phyloP scores from a whole-genome alignment of 2,113 vertebrate genomes.

The Vidua macroura region DNA sequence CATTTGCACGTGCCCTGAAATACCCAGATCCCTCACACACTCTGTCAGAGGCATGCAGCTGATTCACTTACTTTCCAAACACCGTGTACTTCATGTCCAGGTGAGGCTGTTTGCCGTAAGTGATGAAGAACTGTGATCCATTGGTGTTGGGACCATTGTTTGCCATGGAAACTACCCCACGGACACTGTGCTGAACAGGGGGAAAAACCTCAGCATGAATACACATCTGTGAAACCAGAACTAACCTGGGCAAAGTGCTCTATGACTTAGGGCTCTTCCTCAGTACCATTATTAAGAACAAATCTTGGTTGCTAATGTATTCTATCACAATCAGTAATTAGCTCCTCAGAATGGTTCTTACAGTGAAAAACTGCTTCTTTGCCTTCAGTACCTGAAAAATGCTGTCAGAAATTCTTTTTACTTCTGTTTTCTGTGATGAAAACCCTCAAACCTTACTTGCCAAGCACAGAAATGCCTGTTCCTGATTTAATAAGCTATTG shows the following conservation, averaged over 20 bases:
- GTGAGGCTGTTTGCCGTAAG: conserved; percentile 94
- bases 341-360: background rate
- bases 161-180: conserved; percentile 97
- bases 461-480: background rate
- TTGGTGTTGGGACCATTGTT: conserved; percentile 96
- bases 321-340: background rate
- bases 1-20: background rate
- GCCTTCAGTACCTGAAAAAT: background rate
- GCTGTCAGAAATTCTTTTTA: background rate
- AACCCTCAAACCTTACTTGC: background rate
- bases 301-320: background rate
- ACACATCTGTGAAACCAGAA: background rate
- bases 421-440: background rate
- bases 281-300: background rate
- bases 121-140: conserved; percentile 95
- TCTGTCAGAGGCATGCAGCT: background rate
- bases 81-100: conserved; percentile 98
- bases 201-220: background rate
- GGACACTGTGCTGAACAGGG: conserved; percentile 86
- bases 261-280: background rate
- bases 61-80: conserved; percentile 90
- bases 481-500: background rate
- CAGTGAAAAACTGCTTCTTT: background rate
- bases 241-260: background rate
- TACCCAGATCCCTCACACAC: background rate